Evolutionary conservation across 2,113 vertebrate genomes (phyloP), one percentile per base, ranked within the genome.

Genomic region (Bombycilla garrulus): DNA sequence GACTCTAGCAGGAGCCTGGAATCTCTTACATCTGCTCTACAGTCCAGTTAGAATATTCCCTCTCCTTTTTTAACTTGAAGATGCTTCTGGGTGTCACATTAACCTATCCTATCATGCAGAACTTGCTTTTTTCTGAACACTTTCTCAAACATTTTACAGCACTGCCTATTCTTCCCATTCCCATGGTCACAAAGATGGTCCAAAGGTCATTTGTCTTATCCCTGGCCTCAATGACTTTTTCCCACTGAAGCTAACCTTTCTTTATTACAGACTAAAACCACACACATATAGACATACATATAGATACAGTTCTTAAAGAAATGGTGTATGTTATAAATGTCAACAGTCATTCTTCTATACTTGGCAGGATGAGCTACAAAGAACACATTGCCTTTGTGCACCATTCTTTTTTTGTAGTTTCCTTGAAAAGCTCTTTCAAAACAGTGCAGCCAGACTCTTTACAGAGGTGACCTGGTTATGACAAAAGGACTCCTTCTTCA

Each of bases 241-340:
- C 73, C 17, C 50, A 53, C 8, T 23, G 36, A 81, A 81, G 38
- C 2, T 7, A 45, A 67, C 2, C 71, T 57, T 53, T 57, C 19
- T 56, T 61, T 78, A 57, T 40, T 28, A 72, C 12, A 80, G 6
- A 40, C 18, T 40, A 67, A 79, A 70, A 40, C 57, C 6, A 51
- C 1, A 71, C 2, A 64, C 8, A 31, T 1, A 28, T 4, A 44
- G 5, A 45, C 29, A 47, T 8, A 50, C 1, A 5, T 26, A 85
- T 13, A 11, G 10, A 40, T 7, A 62, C 13, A 51, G 12, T 31
- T 88, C 48, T 53, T 72, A 26, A 73, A 78, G 9, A 83, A 82
- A 79, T 33, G 1, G 2, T 21, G 1, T 14, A 12, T 3, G 8
- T 24, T 83, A 65, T 12, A 18, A 38, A 73, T 28, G 31, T 20